phyloP scores from a whole-genome alignment of 2,888 invertebrate genomes.

The Junonia oenone region DNA sequence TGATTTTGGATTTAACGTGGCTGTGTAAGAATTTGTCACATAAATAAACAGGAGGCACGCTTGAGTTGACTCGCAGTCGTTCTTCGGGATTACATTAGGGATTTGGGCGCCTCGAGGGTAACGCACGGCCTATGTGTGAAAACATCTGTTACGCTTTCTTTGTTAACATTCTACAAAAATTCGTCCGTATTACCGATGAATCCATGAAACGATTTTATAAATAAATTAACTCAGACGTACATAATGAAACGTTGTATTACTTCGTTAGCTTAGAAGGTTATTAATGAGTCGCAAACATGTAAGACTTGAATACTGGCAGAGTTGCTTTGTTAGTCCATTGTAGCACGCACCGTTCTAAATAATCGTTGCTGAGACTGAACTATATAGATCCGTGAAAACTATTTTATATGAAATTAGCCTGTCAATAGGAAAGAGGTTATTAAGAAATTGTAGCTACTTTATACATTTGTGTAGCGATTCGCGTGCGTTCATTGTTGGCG shows the following conservation, averaged over 20 bases:
- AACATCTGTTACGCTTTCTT: conserved; percentile 72
- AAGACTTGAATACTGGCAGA: conserved; percentile 6
- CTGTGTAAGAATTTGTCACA: conserved; percentile 74
- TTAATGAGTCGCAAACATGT: conserved; percentile 14
- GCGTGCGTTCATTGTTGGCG: background rate
- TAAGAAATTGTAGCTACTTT: background rate
- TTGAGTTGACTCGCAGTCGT: conserved; percentile 65
- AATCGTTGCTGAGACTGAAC: conserved; percentile 4
- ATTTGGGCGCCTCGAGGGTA: conserved; percentile 55
- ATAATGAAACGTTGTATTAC: conserved; percentile 15
- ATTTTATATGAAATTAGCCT: background rate
- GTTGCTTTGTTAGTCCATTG: conserved; percentile 3
- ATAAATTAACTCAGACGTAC: conserved; percentile 13
- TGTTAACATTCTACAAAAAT: conserved; percentile 51
- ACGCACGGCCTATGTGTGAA: conserved; percentile 57
- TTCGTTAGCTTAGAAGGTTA: conserved; percentile 12
- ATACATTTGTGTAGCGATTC: background rate
- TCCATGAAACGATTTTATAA: conserved; percentile 16
- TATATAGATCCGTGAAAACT: background rate
- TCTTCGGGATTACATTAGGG: conserved; percentile 71
- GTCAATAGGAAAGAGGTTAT: background rate
- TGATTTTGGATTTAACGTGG: conserved; percentile 62
- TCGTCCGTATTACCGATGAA: conserved; percentile 27
- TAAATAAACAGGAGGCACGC: conserved; percentile 72
- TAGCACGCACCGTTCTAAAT: conserved; percentile 13